A percentile compares a stretch with the other conserved stretches of the same genome.
Evolutionary conservation across 2,797 vertebrate genomes (phyloP).

Genomic region (Ceryle rudis): DNA sequence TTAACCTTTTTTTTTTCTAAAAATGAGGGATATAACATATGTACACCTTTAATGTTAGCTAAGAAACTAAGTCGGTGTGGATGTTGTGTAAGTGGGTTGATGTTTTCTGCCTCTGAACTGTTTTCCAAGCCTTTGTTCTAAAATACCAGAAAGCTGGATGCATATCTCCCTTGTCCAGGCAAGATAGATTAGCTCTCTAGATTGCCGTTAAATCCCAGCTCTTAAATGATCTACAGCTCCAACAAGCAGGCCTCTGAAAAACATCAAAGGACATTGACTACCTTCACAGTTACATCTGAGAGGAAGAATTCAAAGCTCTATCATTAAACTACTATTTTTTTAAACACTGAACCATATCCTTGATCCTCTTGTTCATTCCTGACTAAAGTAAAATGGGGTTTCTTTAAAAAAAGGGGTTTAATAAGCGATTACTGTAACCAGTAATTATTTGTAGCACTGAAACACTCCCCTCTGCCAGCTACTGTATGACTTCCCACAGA

Average conservation of each 20-base stretch:
- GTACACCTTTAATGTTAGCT: not conserved
- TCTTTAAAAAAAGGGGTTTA: not conserved
- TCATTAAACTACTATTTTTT: not conserved
- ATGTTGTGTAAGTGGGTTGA: not conserved
- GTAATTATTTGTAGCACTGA: not conserved
- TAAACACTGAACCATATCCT: not conserved
- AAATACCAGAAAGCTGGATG: slow-evolving; percentile 23
- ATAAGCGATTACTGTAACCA: not conserved
- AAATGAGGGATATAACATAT: not conserved
- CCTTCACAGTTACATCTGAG: not conserved
- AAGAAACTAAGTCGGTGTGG: not conserved
- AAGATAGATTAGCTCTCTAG: not conserved
- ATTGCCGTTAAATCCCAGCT: slow-evolving; percentile 6
- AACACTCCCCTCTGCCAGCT: not conserved
- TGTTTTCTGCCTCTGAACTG: not conserved
- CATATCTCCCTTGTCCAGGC: not conserved
- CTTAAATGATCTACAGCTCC: not conserved
- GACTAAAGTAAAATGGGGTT: not conserved
- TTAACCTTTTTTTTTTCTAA: not conserved
- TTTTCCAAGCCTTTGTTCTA: not conserved
- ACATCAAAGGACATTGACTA: slow-evolving; percentile 49
- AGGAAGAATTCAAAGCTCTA: not conserved
- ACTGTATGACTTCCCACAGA: not conserved
- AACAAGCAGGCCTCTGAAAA: not conserved
- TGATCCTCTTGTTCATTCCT: not conserved